Conservation (phyloP, 2,888 invertebrate genomes). For the Sicus ferrugineus region DNA sequence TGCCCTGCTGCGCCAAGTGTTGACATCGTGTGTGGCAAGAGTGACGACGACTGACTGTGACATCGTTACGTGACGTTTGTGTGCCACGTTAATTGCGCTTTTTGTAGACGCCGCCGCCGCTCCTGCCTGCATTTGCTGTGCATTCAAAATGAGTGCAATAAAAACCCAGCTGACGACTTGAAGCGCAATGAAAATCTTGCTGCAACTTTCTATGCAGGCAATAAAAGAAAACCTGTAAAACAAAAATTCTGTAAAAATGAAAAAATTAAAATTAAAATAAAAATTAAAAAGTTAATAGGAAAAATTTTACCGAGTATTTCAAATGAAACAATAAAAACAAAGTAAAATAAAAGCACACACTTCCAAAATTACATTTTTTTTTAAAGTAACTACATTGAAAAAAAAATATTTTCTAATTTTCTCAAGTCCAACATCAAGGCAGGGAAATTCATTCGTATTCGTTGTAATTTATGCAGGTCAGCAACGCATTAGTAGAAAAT, state of each 20-base stretch:
- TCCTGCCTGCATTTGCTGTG: background rate
- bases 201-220: background rate
- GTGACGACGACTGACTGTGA: background rate
- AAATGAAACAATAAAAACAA: background rate
- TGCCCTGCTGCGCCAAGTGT: too few species aligned
- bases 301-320: too few species aligned
- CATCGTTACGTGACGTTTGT: constrained; percentile 18
- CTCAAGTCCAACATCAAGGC: too few species aligned
- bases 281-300: too few species aligned
- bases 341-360: background rate
- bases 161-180: background rate
- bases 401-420: too few species aligned
- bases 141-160: background rate
- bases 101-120: background rate
- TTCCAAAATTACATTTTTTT: background rate
- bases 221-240: too few species aligned
- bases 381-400: too few species aligned
- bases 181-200: background rate
- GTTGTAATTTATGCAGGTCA: background rate
- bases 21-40: too few species aligned
- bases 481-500: background rate
- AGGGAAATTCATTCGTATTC: background rate
- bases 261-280: too few species aligned
- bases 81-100: constrained; percentile 10
- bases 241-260: too few species aligned